These are phyloP conservation scores for Streptopelia turtur DNA, from an alignment of 2,797 vertebrate genomes.

Conservation along the genomic window DNA sequence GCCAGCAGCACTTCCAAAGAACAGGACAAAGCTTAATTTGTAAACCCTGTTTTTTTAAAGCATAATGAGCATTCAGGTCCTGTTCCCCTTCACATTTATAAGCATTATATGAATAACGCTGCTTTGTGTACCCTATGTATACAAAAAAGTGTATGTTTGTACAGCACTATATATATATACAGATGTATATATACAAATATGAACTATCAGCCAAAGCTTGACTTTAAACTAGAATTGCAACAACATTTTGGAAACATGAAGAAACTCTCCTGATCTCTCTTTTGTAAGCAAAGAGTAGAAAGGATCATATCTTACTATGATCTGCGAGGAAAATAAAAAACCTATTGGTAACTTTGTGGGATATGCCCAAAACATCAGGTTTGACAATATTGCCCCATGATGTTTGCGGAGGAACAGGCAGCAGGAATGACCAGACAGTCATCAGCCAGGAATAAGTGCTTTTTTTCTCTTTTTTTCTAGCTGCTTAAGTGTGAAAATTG, in stretches of 20 bases:
- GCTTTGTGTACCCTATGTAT: background rate
- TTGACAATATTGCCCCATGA: background rate
- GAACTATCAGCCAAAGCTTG: background rate
- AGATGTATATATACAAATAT: background rate
- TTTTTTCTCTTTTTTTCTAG: background rate
- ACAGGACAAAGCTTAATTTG: background rate
- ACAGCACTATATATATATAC: background rate
- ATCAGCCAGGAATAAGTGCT: background rate
- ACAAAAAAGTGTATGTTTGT: constrained; percentile 17
- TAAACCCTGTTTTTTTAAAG: constrained; percentile 32
- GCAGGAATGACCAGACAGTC: constrained; percentile 12
- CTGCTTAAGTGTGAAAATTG: background rate
- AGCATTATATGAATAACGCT: background rate
- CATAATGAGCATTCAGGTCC: constrained; percentile 36
- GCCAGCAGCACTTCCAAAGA: background rate
- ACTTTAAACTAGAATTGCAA: constrained; percentile 33
- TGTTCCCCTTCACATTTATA: constrained; percentile 34
- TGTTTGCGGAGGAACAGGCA: background rate
- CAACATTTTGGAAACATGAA: background rate
- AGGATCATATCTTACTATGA: background rate
- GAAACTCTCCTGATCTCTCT: background rate
- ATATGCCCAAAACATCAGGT: background rate
- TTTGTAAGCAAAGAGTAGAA: background rate
- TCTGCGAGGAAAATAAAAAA: background rate
- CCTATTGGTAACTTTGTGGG: rapidly evolving